A percentile compares a stretch with the other conserved stretches of the same genome.
Evolutionary conservation across 2,888 invertebrate species (phyloP).

Genomic region (Athalia cordata): DNA sequence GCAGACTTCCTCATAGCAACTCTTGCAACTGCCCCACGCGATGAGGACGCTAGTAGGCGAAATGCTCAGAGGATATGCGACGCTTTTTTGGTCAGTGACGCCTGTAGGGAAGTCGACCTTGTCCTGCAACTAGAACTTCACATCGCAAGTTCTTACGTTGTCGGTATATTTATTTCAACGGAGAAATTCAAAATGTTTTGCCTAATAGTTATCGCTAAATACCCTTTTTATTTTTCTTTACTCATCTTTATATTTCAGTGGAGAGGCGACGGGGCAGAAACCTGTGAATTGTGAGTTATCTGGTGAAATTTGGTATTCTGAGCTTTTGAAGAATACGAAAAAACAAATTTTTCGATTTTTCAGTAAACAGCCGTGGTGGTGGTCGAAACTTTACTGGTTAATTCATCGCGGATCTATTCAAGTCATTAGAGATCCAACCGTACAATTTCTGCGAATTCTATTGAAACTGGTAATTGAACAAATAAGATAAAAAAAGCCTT

Average conservation of each 20-base stretch:
- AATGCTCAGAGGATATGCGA: constrained; percentile 86
- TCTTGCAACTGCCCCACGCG: constrained; percentile 86
- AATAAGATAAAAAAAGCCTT: neutral
- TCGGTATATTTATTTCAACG: constrained; percentile 57
- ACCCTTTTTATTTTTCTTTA: neutral
- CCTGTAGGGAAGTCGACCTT: constrained; percentile 85
- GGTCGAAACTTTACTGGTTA: constrained; percentile 84
- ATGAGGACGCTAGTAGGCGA: constrained; percentile 82
- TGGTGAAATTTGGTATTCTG: neutral
- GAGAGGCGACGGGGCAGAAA: constrained; percentile 48
- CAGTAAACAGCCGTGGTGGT: constrained; percentile 81
- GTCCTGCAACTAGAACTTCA: constrained; percentile 84
- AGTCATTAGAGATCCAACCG: constrained; percentile 85
- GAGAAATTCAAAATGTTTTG: neutral
- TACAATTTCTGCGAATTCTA: constrained; percentile 84
- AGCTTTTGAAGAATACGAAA: neutral
- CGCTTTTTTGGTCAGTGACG: constrained; percentile 85
- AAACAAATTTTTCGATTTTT: neutral
- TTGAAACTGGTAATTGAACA: constrained; percentile 85
- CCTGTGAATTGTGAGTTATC: constrained; percentile 56
- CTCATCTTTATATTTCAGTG: constrained; percentile 51
- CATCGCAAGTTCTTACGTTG: constrained; percentile 77
- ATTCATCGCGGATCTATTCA: constrained; percentile 85
- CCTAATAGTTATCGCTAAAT: neutral
- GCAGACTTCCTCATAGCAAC: constrained; percentile 93